These are phyloP conservation scores for Lypha dubia DNA, from an alignment of 2,888 invertebrate genomes.

Conservation along the genomic window DNA sequence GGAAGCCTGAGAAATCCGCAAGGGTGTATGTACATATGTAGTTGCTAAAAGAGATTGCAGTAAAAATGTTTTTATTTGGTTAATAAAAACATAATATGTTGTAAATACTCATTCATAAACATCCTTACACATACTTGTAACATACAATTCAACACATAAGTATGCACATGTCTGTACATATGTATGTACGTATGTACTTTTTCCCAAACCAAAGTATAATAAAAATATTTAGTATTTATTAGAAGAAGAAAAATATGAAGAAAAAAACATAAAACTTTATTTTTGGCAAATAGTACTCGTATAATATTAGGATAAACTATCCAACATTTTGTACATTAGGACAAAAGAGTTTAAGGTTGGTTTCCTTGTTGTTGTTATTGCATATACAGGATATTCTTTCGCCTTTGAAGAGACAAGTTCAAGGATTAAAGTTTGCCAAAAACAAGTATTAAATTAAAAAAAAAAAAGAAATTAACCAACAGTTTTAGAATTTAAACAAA, in stretches of 20 bases:
- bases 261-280: conserved; percentile 38
- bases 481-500: conserved; percentile 37
- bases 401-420: conserved; percentile 75
- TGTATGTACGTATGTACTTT: too few relatives aligned
- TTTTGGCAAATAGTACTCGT: conserved; percentile 53
- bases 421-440: conserved; percentile 77
- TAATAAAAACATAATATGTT: conserved; percentile 73
- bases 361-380: conserved; percentile 50
- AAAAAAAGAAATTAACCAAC: conserved; percentile 24
- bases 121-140: conserved; percentile 22
- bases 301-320: conserved; percentile 33
- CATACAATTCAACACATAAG: background rate
- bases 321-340: conserved; percentile 35
- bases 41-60: conserved; percentile 58
- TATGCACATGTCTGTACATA: background rate
- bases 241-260: conserved; percentile 23
- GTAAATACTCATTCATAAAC: conserved; percentile 64
- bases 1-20: conserved; percentile 25
- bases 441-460: conserved; percentile 25
- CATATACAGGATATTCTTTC: conserved; percentile 47
- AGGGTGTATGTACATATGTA: background rate
- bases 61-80: conserved; percentile 72
- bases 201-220: conserved; percentile 57
- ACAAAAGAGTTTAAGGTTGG: conserved; percentile 64
- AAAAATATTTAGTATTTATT: conserved; percentile 68